These are phyloP conservation scores for Embiotoca jacksoni DNA, from an alignment of 2,113 vertebrate species.

Conservation along the genomic window DNA sequence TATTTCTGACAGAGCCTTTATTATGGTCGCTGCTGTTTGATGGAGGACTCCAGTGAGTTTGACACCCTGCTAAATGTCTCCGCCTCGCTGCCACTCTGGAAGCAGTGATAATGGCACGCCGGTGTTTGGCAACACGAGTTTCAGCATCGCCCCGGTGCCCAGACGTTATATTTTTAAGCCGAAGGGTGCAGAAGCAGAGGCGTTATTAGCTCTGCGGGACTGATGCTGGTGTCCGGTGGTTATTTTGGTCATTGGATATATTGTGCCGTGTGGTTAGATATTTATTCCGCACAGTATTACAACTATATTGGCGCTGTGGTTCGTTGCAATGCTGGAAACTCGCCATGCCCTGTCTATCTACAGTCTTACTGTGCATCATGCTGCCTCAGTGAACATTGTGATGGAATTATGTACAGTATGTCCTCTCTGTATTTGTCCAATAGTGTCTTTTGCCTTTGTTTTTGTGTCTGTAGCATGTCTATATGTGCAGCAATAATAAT, in stretches of 20 bases:
- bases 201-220: slow-evolving; percentile 43
- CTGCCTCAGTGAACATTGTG: slow-evolving; percentile 16
- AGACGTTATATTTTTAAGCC: slow-evolving; percentile 46
- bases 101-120: slow-evolving; percentile 56
- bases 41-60: slow-evolving; percentile 70
- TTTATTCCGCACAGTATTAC: slow-evolving; percentile 15
- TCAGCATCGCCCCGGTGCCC: slow-evolving; percentile 15
- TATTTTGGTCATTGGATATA: slow-evolving; percentile 30
- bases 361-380: neutral
- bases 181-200: slow-evolving; percentile 31
- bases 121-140: slow-evolving; percentile 45
- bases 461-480: neutral
- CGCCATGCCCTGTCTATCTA: neutral
- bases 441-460: neutral
- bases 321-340: slow-evolving; percentile 24
- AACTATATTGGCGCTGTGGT: neutral
- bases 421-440: neutral
- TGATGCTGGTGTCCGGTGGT: neutral
- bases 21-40: slow-evolving; percentile 71
- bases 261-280: slow-evolving; percentile 27
- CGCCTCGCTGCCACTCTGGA: slow-evolving; percentile 64
- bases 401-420: slow-evolving; percentile 1
- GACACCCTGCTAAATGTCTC: slow-evolving; percentile 76
- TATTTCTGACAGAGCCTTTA: slow-evolving; percentile 75
- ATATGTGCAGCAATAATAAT: too few relatives aligned